Percentiles rank a stretch among this genome's conserved stretches.
Evolutionary conservation across 2,797 vertebrate species (phyloP).

Genomic region (Agapornis canus): DNA sequence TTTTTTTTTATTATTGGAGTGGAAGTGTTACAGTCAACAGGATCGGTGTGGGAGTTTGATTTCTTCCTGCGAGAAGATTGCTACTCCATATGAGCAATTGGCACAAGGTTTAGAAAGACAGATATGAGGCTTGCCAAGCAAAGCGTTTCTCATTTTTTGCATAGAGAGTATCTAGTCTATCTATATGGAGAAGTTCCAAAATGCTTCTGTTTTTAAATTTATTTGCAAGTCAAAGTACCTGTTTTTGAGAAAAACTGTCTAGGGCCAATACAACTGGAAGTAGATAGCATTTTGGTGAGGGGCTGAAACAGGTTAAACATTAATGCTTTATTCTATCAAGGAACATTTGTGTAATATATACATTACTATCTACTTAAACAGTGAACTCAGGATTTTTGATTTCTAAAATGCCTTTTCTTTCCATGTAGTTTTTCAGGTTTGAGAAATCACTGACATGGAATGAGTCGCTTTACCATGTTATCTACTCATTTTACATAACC

Average conservation of each 20-base stretch:
- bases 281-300: not conserved
- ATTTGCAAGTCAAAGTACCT: not conserved
- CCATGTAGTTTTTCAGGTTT: not conserved
- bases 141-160: not conserved
- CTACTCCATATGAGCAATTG: conserved; percentile 11
- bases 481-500: not conserved
- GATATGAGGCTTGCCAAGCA: accelerated
- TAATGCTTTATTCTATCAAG: not conserved
- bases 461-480: accelerated
- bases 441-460: not conserved
- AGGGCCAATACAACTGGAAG: accelerated
- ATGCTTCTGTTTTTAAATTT: not conserved
- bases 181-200: not conserved
- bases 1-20: conserved; percentile 6
- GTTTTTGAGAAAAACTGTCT: not conserved
- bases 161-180: not conserved
- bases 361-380: not conserved
- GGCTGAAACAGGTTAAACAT: not conserved
- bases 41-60: conserved; percentile 21
- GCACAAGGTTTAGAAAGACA: not conserved
- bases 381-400: not conserved
- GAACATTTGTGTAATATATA: not conserved
- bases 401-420: not conserved
- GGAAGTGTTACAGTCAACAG: conserved; percentile 33
- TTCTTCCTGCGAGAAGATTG: conserved; percentile 27